phyloP scores from a whole-genome alignment of 2,113 vertebrate species.

The Litocranius walleri region DNA sequence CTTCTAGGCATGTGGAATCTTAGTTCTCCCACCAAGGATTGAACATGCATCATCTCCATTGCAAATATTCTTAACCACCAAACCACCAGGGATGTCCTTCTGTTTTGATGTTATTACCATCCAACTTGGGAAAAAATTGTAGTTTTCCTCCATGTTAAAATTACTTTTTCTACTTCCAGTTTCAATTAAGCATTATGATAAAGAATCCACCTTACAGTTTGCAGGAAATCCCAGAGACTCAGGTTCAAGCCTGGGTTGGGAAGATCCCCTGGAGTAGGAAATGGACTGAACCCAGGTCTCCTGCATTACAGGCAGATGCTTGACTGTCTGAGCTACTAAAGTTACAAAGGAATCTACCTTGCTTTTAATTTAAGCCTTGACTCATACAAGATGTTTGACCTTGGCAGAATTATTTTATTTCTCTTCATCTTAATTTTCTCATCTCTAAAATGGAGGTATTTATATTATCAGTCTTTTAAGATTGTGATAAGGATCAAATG shows the following conservation, averaged over 20 bases:
- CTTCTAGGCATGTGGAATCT: neutral
- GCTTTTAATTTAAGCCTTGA: conserved; percentile 4
- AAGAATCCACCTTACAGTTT: neutral
- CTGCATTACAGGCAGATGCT: neutral
- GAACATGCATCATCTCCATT: neutral
- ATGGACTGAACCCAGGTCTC: neutral
- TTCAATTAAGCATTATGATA: neutral
- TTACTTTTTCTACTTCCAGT: neutral
- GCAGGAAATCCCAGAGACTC: neutral
- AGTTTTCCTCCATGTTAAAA: neutral
- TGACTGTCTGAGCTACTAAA: neutral
- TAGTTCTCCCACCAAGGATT: neutral
- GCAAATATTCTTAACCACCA: neutral
- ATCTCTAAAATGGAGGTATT: neutral
- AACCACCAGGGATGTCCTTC: neutral
- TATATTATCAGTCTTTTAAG: neutral
- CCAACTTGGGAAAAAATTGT: neutral
- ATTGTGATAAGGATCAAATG: neutral
- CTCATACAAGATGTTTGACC: neutral
- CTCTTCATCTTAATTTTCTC: neutral
- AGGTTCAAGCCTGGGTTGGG: neutral
- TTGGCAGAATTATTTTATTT: neutral
- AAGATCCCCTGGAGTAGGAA: neutral
- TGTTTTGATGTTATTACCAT: neutral
- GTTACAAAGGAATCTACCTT: neutral